These are phyloP conservation scores for Monodelphis domestica DNA, from an alignment of 2,797 vertebrate species.

Conservation along the genomic window DNA sequence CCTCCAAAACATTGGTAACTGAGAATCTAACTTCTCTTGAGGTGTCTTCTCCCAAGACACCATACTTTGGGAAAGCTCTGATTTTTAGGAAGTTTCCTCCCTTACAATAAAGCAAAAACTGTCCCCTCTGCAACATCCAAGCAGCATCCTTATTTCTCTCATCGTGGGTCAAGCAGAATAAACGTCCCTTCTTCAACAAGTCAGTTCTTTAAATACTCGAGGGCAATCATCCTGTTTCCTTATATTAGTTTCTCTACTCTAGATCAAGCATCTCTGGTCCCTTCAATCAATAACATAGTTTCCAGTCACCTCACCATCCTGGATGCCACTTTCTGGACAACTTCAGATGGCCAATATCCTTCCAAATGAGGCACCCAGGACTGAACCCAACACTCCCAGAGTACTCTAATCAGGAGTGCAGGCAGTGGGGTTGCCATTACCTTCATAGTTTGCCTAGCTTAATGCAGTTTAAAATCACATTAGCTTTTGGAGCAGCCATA, in stretches of 20 bases:
- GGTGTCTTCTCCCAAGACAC: not conserved
- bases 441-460: not conserved
- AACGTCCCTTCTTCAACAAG: not conserved
- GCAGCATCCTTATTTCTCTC: not conserved
- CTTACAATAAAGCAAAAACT: not conserved
- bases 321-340: not conserved
- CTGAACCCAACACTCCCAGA: not conserved
- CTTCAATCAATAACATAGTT: not conserved
- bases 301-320: not conserved
- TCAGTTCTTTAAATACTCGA: not conserved
- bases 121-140: not conserved
- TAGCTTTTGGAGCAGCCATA: not conserved
- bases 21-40: not conserved
- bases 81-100: not conserved
- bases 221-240: not conserved
- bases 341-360: not conserved
- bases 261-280: not conserved
- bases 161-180: not conserved
- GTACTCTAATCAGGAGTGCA: not conserved
- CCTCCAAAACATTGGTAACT: not conserved
- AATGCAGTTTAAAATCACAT: not conserved
- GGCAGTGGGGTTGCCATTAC: not conserved
- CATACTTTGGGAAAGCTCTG: not conserved
- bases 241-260: not conserved
- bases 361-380: not conserved